Conservation (phyloP, 2,113 vertebrate species). For the Pelobates fuscus region DNA sequence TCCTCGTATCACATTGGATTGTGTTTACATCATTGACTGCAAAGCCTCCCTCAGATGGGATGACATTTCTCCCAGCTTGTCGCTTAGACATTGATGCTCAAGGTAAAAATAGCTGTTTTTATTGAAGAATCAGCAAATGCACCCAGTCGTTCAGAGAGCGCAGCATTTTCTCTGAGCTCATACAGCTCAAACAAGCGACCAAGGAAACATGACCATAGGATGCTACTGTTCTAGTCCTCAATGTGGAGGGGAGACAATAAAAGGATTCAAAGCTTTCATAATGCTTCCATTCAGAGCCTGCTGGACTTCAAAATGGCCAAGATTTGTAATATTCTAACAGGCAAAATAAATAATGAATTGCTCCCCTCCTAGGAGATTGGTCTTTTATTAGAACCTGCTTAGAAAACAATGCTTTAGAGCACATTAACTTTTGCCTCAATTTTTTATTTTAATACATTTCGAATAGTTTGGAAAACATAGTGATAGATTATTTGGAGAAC, state of each 20-base stretch:
- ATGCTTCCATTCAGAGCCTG: neutral
- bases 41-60: neutral
- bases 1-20: neutral
- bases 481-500: no score
- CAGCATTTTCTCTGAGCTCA: neutral
- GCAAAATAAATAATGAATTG: no score
- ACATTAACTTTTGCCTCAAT: no score
- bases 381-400: no score
- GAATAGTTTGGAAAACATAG: no score
- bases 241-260: neutral
- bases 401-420: no score
- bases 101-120: conserved; percentile 51
- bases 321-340: no score
- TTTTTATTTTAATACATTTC: no score
- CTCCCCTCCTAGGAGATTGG: no score
- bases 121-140: conserved; percentile 40
- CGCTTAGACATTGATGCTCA: conserved; percentile 46
- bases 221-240: neutral
- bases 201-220: conserved; percentile 4
- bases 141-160: neutral
- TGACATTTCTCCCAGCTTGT: conserved; percentile 33
- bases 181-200: neutral
- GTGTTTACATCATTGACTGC: neutral
- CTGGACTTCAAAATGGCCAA: no score
- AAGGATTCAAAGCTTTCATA: neutral